These are phyloP conservation scores for Eupithecia insigniata DNA, from an alignment of 2,888 invertebrate species.

Conservation along the genomic window DNA sequence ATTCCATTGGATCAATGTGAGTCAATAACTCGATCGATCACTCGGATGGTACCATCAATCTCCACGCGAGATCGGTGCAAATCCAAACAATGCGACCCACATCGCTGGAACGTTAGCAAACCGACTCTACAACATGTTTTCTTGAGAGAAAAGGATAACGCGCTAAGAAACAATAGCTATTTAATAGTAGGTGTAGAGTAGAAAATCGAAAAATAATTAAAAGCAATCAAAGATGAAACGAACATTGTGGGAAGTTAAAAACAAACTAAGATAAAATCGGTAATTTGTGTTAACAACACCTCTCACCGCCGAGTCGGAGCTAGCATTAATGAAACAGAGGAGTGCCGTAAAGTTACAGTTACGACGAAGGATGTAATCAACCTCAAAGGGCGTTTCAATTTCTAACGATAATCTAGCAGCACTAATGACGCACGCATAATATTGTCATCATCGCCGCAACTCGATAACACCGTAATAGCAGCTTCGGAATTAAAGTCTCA, in stretches of 20 bases:
- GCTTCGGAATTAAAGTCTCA: slow-evolving; percentile 67
- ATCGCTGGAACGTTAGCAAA: slow-evolving; percentile 26
- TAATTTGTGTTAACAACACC: slow-evolving; percentile 17
- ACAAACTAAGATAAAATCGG: slow-evolving; percentile 23
- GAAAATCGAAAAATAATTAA: neutral
- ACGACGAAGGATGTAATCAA: slow-evolving; percentile 36
- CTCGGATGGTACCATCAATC: slow-evolving; percentile 45
- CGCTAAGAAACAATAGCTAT: neutral
- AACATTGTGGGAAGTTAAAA: slow-evolving; percentile 8
- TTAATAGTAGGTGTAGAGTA: neutral
- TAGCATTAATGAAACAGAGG: neutral
- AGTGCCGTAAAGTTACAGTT: slow-evolving; percentile 24
- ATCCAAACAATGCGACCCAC: slow-evolving; percentile 38
- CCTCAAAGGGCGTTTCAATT: slow-evolving; percentile 50
- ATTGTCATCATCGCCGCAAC: slow-evolving; percentile 60
- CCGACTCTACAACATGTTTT: slow-evolving; percentile 2
- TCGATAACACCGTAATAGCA: slow-evolving; percentile 65
- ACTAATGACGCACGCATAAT: slow-evolving; percentile 58
- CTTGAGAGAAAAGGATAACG: slow-evolving; percentile 4
- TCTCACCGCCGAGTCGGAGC: neutral
- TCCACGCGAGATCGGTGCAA: slow-evolving; percentile 42
- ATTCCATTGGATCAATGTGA: slow-evolving; percentile 37
- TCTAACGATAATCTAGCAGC: slow-evolving; percentile 50
- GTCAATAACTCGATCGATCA: slow-evolving; percentile 47
- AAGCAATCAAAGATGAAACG: slow-evolving; percentile 10